Evolutionary conservation across 2,797 vertebrate genomes (phyloP).

Genomic region (Acipenser transmontanus): DNA sequence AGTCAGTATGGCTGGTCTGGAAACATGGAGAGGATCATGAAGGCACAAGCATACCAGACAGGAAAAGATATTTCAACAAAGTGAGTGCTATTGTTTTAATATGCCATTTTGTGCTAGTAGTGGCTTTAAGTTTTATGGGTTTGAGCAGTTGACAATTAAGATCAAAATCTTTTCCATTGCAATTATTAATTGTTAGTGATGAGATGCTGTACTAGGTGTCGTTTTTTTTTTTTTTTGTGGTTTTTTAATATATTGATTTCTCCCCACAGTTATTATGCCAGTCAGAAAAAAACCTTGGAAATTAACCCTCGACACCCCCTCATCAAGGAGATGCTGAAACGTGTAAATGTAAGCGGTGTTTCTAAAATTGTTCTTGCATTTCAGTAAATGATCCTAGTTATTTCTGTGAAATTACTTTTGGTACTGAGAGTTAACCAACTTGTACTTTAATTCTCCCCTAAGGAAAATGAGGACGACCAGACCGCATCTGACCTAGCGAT

Average conservation of each 20-base stretch:
- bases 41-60: conserved; percentile 96
- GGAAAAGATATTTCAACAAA: conserved; percentile 97
- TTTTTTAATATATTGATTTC: conserved; percentile 1
- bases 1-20: conserved; percentile 98
- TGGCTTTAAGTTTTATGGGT: neutral
- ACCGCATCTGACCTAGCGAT: conserved; percentile 86
- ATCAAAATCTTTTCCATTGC: neutral
- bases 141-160: neutral
- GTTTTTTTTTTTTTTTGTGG: neutral
- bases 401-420: neutral
- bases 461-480: conserved; percentile 84
- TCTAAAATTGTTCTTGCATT: neutral
- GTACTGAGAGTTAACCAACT: neutral
- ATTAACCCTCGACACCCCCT: conserved; percentile 94
- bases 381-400: neutral
- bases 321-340: conserved; percentile 87
- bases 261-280: conserved; percentile 82
- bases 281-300: conserved; percentile 97
- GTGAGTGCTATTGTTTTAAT: conserved; percentile 48
- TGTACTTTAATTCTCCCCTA: neutral
- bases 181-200: no score
- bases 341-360: conserved; percentile 67
- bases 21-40: conserved; percentile 99
- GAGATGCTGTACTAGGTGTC: neutral
- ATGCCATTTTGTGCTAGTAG: neutral